Percentiles rank a stretch among this genome's conserved stretches.
phyloP scores from a whole-genome alignment of 2,113 vertebrate species.

The Salvelinus sp. region DNA sequence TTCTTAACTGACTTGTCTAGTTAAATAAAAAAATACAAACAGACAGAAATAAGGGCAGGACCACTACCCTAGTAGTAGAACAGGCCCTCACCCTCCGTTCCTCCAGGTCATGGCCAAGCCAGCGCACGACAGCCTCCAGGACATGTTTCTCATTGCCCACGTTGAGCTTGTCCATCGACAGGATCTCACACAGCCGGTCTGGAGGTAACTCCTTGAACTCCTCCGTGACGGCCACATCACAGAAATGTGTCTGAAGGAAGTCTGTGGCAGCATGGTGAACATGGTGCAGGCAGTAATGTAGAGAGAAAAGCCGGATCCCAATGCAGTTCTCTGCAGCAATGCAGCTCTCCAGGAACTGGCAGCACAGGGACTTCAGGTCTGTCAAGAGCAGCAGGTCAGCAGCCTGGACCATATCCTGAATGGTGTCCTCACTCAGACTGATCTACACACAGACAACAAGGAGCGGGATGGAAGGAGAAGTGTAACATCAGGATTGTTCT shows the following conservation, averaged over 20 bases:
- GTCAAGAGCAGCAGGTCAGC: constrained; percentile 95
- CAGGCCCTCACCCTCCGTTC: constrained; percentile 82
- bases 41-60: no score
- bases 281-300: constrained; percentile 94
- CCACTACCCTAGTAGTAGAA: no score
- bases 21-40: no score
- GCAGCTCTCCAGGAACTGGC: constrained; percentile 95
- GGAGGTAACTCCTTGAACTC: constrained; percentile 91
- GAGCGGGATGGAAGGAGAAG: neutral
- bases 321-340: constrained; percentile 97
- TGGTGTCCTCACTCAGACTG: constrained; percentile 90
- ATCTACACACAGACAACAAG: constrained; percentile 75
- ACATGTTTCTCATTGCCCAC: constrained; percentile 94
- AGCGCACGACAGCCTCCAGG: constrained; percentile 92
- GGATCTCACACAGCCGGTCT: constrained; percentile 87
- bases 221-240: constrained; percentile 88
- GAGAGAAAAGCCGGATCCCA: constrained; percentile 93
- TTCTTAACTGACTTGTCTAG: no score
- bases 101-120: constrained; percentile 88
- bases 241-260: constrained; percentile 96
- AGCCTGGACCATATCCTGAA: constrained; percentile 96
- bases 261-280: constrained; percentile 92
- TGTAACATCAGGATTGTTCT: neutral
- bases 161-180: constrained; percentile 94
- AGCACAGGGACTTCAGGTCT: constrained; percentile 94